These are phyloP conservation scores for Hyles euphorbiae DNA, from an alignment of 1,140 invertebrate species.

Conservation along the genomic window DNA sequence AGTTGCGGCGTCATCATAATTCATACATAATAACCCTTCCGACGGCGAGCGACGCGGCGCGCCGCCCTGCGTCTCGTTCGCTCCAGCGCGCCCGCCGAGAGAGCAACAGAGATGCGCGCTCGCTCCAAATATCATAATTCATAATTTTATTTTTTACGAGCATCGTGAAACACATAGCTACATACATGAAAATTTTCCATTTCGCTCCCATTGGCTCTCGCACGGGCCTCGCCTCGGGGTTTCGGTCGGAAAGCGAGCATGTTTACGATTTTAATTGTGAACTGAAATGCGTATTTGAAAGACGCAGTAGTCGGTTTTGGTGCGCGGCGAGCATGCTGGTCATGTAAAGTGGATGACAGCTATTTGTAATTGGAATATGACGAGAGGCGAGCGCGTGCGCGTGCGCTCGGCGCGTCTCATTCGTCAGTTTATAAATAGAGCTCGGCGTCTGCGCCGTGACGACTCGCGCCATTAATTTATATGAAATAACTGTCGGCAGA, in stretches of 20 bases:
- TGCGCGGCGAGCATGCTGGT: conserved; percentile 32
- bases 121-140: conserved; percentile 67
- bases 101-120: conserved; percentile 53
- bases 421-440: conserved; percentile 74
- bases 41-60: conserved; percentile 50
- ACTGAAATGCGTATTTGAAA: conserved; percentile 19
- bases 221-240: conserved; percentile 1
- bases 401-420: conserved; percentile 70
- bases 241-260: conserved; percentile 7
- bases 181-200: conserved; percentile 35
- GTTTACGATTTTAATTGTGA: conserved; percentile 19
- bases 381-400: conserved; percentile 65
- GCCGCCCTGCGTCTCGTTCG: conserved; percentile 61
- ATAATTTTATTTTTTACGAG: conserved; percentile 69
- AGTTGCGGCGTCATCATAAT: conserved; percentile 70
- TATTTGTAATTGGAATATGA: conserved; percentile 75
- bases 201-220: conserved; percentile 37
- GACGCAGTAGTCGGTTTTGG: conserved; percentile 26
- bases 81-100: conserved; percentile 25
- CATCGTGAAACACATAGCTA: conserved; percentile 33
- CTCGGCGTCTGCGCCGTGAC: conserved; percentile 71
- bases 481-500: conserved; percentile 74
- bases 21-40: conserved; percentile 75
- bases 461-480: conserved; percentile 74
- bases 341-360: conserved; percentile 64